Percentiles rank a stretch among this genome's conserved stretches.
Evolutionary conservation across 1,140 invertebrate species (phyloP).

Genomic region (Drosophila nigromelanica): DNA sequence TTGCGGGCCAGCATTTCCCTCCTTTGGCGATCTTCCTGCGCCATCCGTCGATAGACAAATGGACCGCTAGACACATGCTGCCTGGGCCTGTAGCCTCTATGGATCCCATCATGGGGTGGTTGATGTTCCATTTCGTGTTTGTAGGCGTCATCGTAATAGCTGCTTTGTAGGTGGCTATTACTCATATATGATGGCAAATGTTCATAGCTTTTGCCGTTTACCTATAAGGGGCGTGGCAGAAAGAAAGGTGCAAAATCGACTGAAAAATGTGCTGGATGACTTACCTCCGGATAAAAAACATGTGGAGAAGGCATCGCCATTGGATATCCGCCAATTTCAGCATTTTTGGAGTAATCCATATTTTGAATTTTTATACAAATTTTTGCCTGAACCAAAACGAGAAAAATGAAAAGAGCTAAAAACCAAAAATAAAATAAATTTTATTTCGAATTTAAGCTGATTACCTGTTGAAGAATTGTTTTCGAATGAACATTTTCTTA

Average conservation of each 20-base stretch:
- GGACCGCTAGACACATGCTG: slow-evolving; percentile 6
- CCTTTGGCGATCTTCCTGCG: slow-evolving; percentile 7
- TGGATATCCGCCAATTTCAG: slow-evolving; percentile 4
- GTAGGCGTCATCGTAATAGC: neutral
- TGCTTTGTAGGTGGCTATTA: neutral
- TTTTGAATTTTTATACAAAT: neutral
- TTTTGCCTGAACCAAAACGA: no score
- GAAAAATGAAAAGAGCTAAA: no score
- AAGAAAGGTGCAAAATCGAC: no score
- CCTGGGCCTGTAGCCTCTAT: neutral
- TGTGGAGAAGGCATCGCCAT: slow-evolving; percentile 1
- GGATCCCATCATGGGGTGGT: neutral
- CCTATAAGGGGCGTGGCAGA: no score
- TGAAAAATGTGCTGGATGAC: neutral
- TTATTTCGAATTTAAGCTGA: no score
- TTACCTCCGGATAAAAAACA: slow-evolving; percentile 1
- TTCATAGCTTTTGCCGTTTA: no score
- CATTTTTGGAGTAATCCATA: slow-evolving; percentile 6
- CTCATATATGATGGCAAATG: neutral
- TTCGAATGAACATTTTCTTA: no score
- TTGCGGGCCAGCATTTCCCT: slow-evolving; percentile 54
- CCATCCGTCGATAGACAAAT: slow-evolving; percentile 32
- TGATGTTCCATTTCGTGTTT: neutral
- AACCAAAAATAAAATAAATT: neutral
- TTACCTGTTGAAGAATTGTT: no score